phyloP scores from a whole-genome alignment of 2,113 vertebrate genomes.

The Rutilus rutilus region DNA sequence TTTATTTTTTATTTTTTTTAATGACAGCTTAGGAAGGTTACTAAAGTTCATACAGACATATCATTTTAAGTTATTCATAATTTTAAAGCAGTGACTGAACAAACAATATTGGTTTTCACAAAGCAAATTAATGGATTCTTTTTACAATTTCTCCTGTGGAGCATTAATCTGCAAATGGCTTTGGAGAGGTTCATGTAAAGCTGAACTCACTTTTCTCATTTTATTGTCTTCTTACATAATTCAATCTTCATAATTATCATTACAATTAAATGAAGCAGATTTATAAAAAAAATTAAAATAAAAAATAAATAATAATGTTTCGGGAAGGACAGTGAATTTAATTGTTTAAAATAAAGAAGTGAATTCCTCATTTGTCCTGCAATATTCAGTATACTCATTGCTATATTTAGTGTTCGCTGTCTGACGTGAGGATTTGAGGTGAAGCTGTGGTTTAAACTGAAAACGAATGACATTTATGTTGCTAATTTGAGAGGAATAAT shows the following conservation, averaged over 20 bases:
- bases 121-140: not conserved
- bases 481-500: not conserved
- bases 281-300: not conserved
- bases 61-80: not conserved
- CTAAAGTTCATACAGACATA: not conserved
- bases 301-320: not conserved
- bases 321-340: constrained; percentile 4
- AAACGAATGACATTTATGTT: constrained; percentile 2
- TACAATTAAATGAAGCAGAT: constrained; percentile 2
- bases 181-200: not conserved
- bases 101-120: not conserved
- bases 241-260: not conserved
- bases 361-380: not conserved
- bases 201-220: not conserved
- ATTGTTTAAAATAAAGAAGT: constrained; percentile 8
- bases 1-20: not conserved
- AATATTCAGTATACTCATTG: not conserved
- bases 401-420: constrained; percentile 11
- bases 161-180: not conserved
- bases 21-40: not conserved
- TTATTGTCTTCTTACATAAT: not conserved
- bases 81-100: not conserved
- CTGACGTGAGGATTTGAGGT: not conserved
- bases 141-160: not conserved
- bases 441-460: constrained; percentile 4